Conservation (phyloP, 23 tunicate genomes). For the Oikopleura dioica region DNA sequence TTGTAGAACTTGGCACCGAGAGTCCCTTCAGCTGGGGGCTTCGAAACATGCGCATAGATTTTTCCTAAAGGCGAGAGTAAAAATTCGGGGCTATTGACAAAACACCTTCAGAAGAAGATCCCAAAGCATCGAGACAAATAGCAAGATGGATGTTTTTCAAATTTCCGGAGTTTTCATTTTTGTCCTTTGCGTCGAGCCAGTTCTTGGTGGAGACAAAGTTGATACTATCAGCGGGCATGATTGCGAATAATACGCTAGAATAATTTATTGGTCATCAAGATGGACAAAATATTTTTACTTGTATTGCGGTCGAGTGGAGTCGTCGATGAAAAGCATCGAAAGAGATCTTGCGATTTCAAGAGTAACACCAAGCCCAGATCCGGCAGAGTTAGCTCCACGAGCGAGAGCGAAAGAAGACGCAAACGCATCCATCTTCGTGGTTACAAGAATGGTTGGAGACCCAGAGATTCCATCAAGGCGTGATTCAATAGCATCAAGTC, state of each 20-base stretch:
- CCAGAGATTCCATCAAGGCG: background rate
- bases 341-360: background rate
- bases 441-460: background rate
- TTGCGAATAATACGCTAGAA: background rate
- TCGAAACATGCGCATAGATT: background rate
- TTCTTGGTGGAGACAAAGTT: background rate
- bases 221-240: constrained; percentile 8
- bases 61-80: background rate
- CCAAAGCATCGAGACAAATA: background rate
- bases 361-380: background rate
- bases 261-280: too few species aligned
- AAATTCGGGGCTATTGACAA: background rate
- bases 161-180: background rate
- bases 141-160: background rate
- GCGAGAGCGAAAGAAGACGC: background rate
- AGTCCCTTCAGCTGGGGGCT: background rate
- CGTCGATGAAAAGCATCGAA: background rate
- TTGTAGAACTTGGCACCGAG: background rate
- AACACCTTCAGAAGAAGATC: background rate
- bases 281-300: too few species aligned
- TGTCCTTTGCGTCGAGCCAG: background rate
- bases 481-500: background rate
- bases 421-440: background rate
- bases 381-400: background rate
- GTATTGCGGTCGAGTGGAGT: background rate